Percentiles rank a stretch among this genome's conserved stretches.
Conservation (phyloP, 2,113 vertebrate genomes). For the Origma solitaria region DNA sequence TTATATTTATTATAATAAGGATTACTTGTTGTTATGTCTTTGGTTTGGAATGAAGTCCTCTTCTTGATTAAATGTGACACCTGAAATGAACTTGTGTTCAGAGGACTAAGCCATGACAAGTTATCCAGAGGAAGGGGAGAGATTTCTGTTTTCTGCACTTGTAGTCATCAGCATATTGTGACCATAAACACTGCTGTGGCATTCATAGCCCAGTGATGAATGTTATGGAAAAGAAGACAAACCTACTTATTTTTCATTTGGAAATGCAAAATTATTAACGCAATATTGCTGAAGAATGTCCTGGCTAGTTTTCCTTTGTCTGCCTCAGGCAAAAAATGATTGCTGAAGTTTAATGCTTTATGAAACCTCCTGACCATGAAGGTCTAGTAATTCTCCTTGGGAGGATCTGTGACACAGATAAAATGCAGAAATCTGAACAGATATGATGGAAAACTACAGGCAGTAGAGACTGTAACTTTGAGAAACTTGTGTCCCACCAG, state of each 20-base stretch:
- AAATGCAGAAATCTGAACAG: constrained; percentile 4
- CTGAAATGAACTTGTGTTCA: constrained; percentile 37
- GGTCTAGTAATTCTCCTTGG: constrained; percentile 2
- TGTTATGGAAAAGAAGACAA: constrained; percentile 57
- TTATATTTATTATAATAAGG: not conserved
- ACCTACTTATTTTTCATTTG: constrained; percentile 54
- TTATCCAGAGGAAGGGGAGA: not conserved
- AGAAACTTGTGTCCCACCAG: not conserved
- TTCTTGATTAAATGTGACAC: constrained; percentile 34
- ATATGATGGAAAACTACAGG: not conserved
- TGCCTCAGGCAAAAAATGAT: constrained; percentile 49
- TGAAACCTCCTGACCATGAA: constrained; percentile 44
- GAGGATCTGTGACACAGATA: constrained; percentile 40
- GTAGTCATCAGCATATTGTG: not conserved
- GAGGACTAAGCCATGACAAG: not conserved
- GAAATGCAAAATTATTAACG: constrained; percentile 44
- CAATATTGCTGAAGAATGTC: constrained; percentile 53
- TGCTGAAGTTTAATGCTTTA: constrained; percentile 60
- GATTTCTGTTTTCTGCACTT: not conserved
- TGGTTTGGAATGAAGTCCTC: constrained; percentile 1
- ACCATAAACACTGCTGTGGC: not conserved
- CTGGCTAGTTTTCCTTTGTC: constrained; percentile 48
- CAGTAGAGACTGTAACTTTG: not conserved
- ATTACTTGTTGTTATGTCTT: not conserved
- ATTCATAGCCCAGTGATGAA: constrained; percentile 29